Conservation (phyloP, 2,797 vertebrate species). For the Anomalospiza imberbis region DNA sequence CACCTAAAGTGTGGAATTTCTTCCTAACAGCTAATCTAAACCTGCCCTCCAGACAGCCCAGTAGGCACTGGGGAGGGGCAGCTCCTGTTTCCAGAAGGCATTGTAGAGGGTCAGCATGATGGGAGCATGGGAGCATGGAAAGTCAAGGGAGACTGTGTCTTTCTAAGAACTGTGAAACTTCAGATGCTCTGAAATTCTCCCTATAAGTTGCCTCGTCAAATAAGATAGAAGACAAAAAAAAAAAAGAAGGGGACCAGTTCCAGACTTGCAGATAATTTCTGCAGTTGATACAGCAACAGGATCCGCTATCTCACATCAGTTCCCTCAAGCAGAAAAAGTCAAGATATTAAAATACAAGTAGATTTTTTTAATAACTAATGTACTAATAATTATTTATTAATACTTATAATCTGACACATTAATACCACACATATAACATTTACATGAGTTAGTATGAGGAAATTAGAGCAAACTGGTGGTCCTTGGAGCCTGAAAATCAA, state of each 20-base stretch:
- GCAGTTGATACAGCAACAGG: background rate
- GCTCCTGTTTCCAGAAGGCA: background rate
- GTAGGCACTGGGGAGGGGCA: rapidly evolving
- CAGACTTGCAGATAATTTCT: background rate
- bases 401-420: background rate
- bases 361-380: background rate
- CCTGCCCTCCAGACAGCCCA: background rate
- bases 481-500: background rate
- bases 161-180: background rate
- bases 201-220: background rate
- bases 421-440: background rate
- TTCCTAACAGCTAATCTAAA: background rate
- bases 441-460: background rate
- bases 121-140: background rate
- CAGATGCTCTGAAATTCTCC: background rate
- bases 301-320: background rate
- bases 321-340: background rate
- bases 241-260: background rate
- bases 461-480: background rate
- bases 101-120: background rate
- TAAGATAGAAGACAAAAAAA: background rate
- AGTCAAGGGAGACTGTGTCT: background rate
- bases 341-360: background rate
- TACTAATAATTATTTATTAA: background rate
- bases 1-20: background rate